Evolutionary conservation across 2,888 invertebrate species (phyloP), one percentile per base, ranked within the genome.

Genomic region (Autographa pulchrina): DNA sequence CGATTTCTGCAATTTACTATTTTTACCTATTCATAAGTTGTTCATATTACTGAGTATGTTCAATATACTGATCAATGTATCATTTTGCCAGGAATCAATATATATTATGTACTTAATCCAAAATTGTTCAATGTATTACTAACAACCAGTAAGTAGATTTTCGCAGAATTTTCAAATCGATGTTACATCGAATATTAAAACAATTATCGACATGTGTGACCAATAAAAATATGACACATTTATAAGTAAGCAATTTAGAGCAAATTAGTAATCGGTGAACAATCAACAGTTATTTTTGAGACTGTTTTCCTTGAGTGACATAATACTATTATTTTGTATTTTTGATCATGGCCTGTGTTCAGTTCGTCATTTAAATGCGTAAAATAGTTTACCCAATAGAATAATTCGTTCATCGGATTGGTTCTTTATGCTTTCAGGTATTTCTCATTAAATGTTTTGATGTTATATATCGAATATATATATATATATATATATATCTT

Each of bases 221-320:
- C 38, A 74, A 78, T 83, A 77, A 80, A 71, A 68, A 62, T 48
- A 70, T 84, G 83, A 83, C 77, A 84, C 75, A 85, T 79, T 62
- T 73, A 62, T 54, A 65, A 64, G 62, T 70, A 25, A 62, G 59
- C 63, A 62, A 72, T 74, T 70, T 35, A 70, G 14, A 77, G 35
- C 56, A 62, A 69, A 58, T 75, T 67, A 48, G 35, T 72, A 75
- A 74, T 77, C 65, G 67, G 64, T 76, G 48, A 74, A 68, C 58
- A 65, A 70, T 69, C 56, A 20, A 65, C 66, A 38, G 11, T 25
- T 68, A 31, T 54, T 59, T n/a, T 72, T 41, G 48, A 16, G 32
- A 0, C 25, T 0, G 0, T 73, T 82, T 81, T 83, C 81, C 81
- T 83, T 43, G n/a, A 71, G 35, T 70, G 66, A 65, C 35, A 20